Evolutionary conservation across 2,113 vertebrate species (phyloP), one percentile per base, ranked within the genome.

Genomic region (Sminthopsis crassicaudata): DNA sequence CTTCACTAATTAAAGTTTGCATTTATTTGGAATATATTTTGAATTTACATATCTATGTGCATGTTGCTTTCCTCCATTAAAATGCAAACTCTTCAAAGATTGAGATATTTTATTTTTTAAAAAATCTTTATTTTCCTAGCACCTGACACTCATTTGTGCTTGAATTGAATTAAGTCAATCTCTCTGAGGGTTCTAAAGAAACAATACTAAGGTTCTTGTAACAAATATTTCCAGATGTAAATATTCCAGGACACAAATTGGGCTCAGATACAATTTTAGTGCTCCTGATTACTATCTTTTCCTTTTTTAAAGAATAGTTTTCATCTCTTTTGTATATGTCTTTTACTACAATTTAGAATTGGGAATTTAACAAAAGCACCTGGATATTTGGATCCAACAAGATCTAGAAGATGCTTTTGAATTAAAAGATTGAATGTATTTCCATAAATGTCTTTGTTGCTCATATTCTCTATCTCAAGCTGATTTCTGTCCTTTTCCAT

Each of bases 231-330:
- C 3, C 91, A 95, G 53, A 23, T 53, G 91, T 46, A 92, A 93
- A 94, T 94, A 93, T 94, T 67, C 53, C 76, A 25, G 42, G 48
- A 51, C 60, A 91, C 54, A 60, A 11, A 95, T 30, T 93, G 89
- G 91, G 96, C 89, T 88, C 36, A 46, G n/a, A 27, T 76, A 95
- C n/a, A 8, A 12, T 95, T 96, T 95, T 94, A 23, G 76, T 92
- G 92, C 53, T 88, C 92, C 93, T 96, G 67, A 42, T 54, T 93
- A 91, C 1, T 2, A 11, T 9, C 0, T 52, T 36, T 94, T 46
- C 27, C 27, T 60, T 91, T 94, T 96, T 95, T 52, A 91, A 96
- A 95, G 92, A 60, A 76, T 19, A n/a, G 14, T n/a, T n/a, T n/a
- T 76, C 67, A n/a, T 76, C 67, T 76, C 3, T 1, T 84, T 42